A percentile compares a stretch with the other conserved stretches of the same genome.
Evolutionary conservation across 2,888 invertebrate genomes (phyloP).

Genomic region (Tribolium freemani): DNA sequence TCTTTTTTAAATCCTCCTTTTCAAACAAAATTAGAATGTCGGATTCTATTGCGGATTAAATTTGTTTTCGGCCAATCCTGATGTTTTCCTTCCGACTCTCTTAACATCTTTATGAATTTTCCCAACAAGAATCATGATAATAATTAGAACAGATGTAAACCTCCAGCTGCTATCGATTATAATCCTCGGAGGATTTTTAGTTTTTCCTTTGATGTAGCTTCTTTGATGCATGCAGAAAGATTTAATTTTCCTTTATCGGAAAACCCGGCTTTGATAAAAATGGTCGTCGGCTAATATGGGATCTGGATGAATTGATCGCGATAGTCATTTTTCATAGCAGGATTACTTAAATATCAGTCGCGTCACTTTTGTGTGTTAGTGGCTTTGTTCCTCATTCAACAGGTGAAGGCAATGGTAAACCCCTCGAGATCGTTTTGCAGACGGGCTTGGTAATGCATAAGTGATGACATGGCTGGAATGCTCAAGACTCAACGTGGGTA

Average conservation of each 20-base stretch:
- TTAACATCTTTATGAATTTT: slow-evolving; percentile 34
- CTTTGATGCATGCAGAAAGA: slow-evolving; percentile 24
- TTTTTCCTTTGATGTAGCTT: slow-evolving; percentile 20
- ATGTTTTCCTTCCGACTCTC: slow-evolving; percentile 31
- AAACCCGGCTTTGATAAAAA: slow-evolving; percentile 5
- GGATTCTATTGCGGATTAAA: slow-evolving; percentile 43
- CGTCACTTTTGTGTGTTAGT: slow-evolving; percentile 44
- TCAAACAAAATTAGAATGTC: slow-evolving; percentile 42
- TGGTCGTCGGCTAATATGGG: slow-evolving; percentile 7
- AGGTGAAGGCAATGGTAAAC: slow-evolving; percentile 65
- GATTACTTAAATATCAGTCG: slow-evolving; percentile 42
- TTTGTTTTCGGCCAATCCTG: slow-evolving; percentile 41
- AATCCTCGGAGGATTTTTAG: neutral
- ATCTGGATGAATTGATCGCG: slow-evolving; percentile 44
- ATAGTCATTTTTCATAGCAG: slow-evolving; percentile 50
- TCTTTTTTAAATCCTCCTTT: slow-evolving; percentile 37
- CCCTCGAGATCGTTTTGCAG: slow-evolving; percentile 71
- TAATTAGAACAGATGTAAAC: neutral
- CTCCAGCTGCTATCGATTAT: no score
- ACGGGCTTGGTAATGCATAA: slow-evolving; percentile 74
- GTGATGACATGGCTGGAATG: slow-evolving; percentile 71
- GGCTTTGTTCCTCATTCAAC: slow-evolving; percentile 61
- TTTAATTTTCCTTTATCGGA: slow-evolving; percentile 37
- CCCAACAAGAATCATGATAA: neutral
- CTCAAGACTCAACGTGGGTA: slow-evolving; percentile 55